These are phyloP conservation scores for Crambe crambe DNA, from an alignment of 37 sponge, comb jelly and placozoan species.

Conservation along the genomic window DNA sequence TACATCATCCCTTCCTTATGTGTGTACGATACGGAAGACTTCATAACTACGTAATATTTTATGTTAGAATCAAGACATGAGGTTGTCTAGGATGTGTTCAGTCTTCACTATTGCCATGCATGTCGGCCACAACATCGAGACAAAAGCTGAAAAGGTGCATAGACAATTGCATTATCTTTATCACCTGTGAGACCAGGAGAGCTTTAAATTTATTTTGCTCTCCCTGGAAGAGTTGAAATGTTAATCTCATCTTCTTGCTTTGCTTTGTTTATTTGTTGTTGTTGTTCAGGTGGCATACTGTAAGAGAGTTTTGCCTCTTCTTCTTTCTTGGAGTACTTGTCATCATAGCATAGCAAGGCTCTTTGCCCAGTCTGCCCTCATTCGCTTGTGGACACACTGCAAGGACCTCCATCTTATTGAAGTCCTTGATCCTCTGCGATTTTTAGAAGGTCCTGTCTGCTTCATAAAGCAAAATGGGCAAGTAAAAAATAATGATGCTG, in stretches of 20 bases:
- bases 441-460: not conserved
- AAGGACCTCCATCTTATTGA: not conserved
- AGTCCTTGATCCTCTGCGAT: not conserved
- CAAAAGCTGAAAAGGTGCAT: constrained; percentile 25
- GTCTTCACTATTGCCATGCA: constrained; percentile 53
- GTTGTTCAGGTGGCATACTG: constrained; percentile 26
- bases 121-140: constrained; percentile 24
- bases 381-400: constrained; percentile 39
- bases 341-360: constrained; percentile 55
- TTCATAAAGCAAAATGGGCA: constrained; percentile 53
- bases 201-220: no score
- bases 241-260: constrained; percentile 1
- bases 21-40: not conserved
- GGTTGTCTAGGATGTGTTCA: constrained; percentile 51
- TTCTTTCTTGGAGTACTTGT: constrained; percentile 46
- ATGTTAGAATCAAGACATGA: constrained; percentile 16
- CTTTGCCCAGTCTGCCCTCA: constrained; percentile 54
- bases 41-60: not conserved
- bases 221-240: no score
- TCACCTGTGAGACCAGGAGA: not conserved
- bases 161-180: no score
- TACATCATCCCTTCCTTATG: not conserved
- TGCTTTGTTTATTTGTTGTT: not conserved
- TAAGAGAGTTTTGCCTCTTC: constrained; percentile 18
- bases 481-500: not conserved